Conservation (phyloP, 2,113 vertebrate species). For the Nymphicus hollandicus region DNA sequence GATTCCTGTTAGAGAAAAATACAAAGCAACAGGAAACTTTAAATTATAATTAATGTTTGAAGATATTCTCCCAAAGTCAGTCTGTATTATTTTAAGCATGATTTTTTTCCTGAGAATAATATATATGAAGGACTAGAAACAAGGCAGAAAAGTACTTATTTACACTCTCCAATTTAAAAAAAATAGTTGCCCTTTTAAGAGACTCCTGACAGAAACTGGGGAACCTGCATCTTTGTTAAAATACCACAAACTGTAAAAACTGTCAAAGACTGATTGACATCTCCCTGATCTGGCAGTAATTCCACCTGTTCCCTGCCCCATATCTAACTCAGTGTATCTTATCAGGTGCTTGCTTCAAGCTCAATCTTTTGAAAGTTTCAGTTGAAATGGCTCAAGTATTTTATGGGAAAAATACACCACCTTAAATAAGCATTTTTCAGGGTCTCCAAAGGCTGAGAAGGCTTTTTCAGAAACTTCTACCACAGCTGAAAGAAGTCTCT, state of each 20-base stretch:
- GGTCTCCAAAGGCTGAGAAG: neutral
- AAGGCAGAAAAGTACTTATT: neutral
- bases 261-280: neutral
- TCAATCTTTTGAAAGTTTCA: neutral
- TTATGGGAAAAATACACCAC: neutral
- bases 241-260: neutral
- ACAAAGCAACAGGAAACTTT: neutral
- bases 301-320: fast-evolving
- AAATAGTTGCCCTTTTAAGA: neutral
- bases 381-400: neutral
- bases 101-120: neutral
- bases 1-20: neutral
- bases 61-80: neutral
- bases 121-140: neutral
- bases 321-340: neutral
- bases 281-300: neutral
- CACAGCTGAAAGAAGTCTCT: neutral
- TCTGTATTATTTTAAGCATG: neutral
- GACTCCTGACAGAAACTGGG: neutral
- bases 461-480: neutral
- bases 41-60: neutral
- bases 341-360: neutral
- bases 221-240: neutral
- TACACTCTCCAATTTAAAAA: neutral
- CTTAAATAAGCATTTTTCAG: neutral